phyloP scores from a whole-genome alignment of 2,113 vertebrate species.

The Euleptes europaea region DNA sequence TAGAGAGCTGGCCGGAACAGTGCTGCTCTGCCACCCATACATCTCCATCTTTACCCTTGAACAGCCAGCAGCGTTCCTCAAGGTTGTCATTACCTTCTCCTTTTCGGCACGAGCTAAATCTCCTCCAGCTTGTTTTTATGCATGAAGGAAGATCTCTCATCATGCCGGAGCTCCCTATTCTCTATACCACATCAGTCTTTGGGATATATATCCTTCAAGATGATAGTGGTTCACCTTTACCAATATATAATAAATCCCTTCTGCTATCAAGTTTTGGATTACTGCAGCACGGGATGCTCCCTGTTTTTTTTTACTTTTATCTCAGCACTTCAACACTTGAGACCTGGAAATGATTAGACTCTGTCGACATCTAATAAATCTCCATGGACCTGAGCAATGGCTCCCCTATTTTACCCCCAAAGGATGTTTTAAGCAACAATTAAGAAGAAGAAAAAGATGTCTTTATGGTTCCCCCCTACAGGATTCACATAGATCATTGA shows the following conservation, averaged over 20 bases:
- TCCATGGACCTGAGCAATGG: slow-evolving; percentile 10
- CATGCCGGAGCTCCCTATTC: not conserved
- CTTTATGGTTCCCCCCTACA: not conserved
- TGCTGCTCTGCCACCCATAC: not conserved
- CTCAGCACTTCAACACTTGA: slow-evolving; percentile 5
- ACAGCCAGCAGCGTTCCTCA: not conserved
- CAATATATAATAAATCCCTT: slow-evolving; percentile 23
- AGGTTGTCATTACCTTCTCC: not conserved
- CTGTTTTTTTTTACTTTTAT: slow-evolving; percentile 24
- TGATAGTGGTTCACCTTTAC: slow-evolving; percentile 11
- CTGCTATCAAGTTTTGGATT: slow-evolving; percentile 31
- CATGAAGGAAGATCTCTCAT: not conserved
- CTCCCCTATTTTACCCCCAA: not conserved
- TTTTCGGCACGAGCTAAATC: not conserved
- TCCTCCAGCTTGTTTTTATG: slow-evolving; percentile 1
- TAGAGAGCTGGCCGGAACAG: not conserved
- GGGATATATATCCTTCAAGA: slow-evolving; percentile 20
- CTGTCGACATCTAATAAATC: not conserved
- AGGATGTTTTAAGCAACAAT: not conserved
- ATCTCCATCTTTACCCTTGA: slow-evolving; percentile 10
- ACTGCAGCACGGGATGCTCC: not conserved
- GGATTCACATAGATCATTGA: not conserved
- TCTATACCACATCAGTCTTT: not conserved
- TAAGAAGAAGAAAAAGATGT: not conserved
- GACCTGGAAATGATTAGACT: slow-evolving; percentile 28